Evolutionary conservation across 2,797 vertebrate species (phyloP).

Genomic region (Pelochelys cantorii): DNA sequence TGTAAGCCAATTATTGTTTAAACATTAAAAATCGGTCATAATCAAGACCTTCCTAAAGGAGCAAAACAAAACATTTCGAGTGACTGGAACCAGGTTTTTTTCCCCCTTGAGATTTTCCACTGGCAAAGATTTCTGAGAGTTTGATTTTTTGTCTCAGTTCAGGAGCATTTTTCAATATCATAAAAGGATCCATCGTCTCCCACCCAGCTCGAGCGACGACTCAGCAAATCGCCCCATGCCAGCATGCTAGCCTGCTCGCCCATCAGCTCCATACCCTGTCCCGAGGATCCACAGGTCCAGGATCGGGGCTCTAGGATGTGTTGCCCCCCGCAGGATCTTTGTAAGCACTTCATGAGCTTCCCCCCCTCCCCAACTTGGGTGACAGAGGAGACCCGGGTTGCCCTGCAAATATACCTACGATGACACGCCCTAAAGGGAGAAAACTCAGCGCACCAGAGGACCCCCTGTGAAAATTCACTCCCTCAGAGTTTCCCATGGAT

Average conservation of each 20-base stretch:
- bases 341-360: not conserved
- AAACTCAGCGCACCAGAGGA: no score
- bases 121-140: not conserved
- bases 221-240: not conserved
- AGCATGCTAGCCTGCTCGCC: not conserved
- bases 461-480: not conserved
- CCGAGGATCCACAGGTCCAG: not conserved
- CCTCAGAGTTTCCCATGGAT: not conserved
- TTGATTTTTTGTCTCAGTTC: not conserved
- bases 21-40: not conserved
- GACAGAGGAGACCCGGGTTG: not conserved
- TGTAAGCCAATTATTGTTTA: not conserved
- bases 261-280: no score
- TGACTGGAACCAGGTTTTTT: not conserved
- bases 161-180: not conserved
- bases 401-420: not conserved
- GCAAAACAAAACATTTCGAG: not conserved
- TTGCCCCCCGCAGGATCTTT: not conserved
- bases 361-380: no score
- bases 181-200: not conserved
- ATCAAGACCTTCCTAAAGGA: not conserved
- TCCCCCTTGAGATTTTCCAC: not conserved
- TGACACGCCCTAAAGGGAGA: not conserved
- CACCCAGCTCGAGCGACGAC: not conserved
- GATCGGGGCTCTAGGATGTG: no score